Evolutionary conservation across 2,888 invertebrate species (phyloP).

Genomic region (Oconnorella tubifera): DNA sequence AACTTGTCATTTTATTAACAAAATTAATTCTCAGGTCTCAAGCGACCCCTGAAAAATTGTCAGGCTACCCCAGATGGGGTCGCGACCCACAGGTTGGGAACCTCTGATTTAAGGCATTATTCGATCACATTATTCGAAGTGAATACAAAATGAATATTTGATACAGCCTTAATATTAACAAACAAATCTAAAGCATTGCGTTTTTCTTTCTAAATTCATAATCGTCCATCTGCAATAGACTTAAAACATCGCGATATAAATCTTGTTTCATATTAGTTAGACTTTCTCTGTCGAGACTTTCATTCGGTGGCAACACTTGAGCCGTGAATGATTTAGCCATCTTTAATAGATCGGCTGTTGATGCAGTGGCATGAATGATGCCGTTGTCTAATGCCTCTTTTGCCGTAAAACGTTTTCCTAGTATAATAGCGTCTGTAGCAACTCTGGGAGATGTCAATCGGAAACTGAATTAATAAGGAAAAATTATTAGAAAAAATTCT

Average conservation of each 20-base stretch:
- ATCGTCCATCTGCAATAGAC: too few species aligned
- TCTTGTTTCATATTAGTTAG: neutral
- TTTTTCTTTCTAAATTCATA: too few species aligned
- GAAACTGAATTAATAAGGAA: constrained; percentile 3
- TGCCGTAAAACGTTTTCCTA: constrained; percentile 14
- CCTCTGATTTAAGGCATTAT: too few species aligned
- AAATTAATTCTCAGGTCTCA: too few species aligned
- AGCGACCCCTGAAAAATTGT: too few species aligned
- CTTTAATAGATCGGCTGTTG: neutral
- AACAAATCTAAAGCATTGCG: too few species aligned
- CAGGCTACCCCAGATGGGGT: too few species aligned
- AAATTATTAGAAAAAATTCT: neutral
- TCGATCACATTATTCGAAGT: too few species aligned
- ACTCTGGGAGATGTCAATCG: neutral
- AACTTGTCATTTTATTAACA: too few species aligned
- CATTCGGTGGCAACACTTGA: neutral
- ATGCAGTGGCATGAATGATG: constrained; percentile 2
- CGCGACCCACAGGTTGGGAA: too few species aligned
- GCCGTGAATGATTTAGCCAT: neutral
- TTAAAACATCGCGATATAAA: neutral
- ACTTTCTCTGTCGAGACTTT: neutral
- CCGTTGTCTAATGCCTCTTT: constrained; percentile 10
- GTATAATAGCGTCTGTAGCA: constrained; percentile 2
- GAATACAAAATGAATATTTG: too few species aligned
- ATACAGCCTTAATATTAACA: too few species aligned